These are phyloP conservation scores for Philypnodon macrostomus DNA, from an alignment of 2,797 vertebrate genomes.

Conservation along the genomic window DNA sequence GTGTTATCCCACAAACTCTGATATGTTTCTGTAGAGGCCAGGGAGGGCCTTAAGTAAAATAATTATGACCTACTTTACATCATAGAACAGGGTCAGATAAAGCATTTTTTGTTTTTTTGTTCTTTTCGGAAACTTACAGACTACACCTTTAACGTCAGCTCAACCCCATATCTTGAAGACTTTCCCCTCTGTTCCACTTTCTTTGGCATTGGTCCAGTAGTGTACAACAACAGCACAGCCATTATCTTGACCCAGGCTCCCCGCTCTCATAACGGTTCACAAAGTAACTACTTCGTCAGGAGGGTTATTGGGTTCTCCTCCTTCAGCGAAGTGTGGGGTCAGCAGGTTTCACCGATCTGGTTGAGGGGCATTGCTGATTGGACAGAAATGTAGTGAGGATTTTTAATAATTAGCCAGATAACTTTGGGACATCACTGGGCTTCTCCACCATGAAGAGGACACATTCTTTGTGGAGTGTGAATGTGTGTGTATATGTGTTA, in stretches of 20 bases:
- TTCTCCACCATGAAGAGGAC: too few species aligned
- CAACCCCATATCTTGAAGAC: constrained; percentile 32
- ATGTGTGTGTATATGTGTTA: constrained; percentile 10
- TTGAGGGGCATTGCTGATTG: constrained; percentile 57
- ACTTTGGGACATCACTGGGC: background rate
- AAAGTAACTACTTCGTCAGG: constrained; percentile 18
- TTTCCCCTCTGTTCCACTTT: background rate
- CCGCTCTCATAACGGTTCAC: constrained; percentile 31
- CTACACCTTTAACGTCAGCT: too few species aligned
- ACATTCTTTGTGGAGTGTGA: constrained; percentile 10
- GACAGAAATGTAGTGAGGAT: constrained; percentile 42
- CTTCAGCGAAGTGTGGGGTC: constrained; percentile 42
- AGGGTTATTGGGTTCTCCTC: constrained; percentile 40
- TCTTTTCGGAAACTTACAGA: too few species aligned
- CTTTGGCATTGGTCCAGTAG: constrained; percentile 17
- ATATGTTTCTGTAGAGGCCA: too few species aligned
- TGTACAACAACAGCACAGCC: constrained; percentile 20
- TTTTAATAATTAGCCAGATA: constrained; percentile 55
- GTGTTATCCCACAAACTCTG: too few species aligned
- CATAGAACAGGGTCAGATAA: too few species aligned
- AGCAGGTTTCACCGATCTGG: constrained; percentile 53
- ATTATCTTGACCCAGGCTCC: constrained; percentile 23
- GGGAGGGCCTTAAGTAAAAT: too few species aligned
- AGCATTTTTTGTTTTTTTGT: too few species aligned
- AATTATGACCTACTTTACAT: too few species aligned